phyloP scores from a whole-genome alignment of 2,797 vertebrate species.

The Tympanoctomys barrerae region DNA sequence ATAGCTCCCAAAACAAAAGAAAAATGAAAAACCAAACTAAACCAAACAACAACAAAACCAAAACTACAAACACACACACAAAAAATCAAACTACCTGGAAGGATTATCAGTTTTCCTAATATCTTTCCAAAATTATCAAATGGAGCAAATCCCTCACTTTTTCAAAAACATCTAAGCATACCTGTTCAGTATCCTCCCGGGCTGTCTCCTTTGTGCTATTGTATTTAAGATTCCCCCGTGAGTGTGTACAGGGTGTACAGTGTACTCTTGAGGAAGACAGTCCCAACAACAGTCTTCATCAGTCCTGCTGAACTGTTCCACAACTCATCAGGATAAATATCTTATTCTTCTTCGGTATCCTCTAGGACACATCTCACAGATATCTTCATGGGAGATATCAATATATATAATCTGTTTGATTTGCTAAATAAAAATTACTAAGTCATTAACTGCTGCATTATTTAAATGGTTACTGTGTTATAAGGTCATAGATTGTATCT shows the following conservation, averaged over 20 bases:
- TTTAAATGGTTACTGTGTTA: conserved; percentile 20
- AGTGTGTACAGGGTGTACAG: neutral
- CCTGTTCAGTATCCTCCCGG: conserved; percentile 46
- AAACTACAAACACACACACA: neutral
- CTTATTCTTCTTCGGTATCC: conserved; percentile 49
- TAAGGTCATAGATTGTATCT: neutral
- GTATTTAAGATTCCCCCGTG: conserved; percentile 47
- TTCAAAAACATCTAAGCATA: conserved; percentile 50
- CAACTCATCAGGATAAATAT: conserved; percentile 21
- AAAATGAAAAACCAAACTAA: neutral
- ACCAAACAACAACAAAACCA: neutral
- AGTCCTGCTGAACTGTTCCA: neutral
- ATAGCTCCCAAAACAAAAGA: neutral
- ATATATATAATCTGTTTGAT: neutral
- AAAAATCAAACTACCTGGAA: conserved; percentile 37
- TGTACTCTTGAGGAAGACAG: neutral
- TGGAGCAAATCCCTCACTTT: conserved; percentile 23
- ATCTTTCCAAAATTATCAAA: conserved; percentile 56
- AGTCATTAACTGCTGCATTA: conserved; percentile 43
- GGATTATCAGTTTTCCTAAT: conserved; percentile 6
- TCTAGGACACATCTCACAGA: neutral
- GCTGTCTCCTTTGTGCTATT: conserved; percentile 41
- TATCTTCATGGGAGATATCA: neutral
- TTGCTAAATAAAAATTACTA: conserved; percentile 21
- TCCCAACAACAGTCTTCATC: neutral